Evolutionary conservation across 2,888 invertebrate species (phyloP).

Genomic region (Cerastis leucographa): DNA sequence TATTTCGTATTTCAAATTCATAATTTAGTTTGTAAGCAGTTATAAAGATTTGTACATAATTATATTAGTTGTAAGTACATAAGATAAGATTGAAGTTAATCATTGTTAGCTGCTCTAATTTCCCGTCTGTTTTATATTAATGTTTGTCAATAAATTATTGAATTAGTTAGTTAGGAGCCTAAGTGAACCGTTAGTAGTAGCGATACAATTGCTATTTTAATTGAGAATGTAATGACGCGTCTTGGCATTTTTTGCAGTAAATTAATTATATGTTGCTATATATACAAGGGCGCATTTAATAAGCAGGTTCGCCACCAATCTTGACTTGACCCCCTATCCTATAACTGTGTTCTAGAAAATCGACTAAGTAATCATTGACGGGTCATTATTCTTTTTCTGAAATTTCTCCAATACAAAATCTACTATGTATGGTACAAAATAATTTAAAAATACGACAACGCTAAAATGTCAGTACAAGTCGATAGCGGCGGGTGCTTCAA

Average conservation of each 20-base stretch:
- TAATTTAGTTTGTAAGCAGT: constrained; percentile 63
- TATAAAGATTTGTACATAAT: constrained; percentile 66
- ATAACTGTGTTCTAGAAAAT: neutral
- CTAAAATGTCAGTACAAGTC: constrained; percentile 58
- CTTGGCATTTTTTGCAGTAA: neutral
- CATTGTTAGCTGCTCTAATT: constrained; percentile 81
- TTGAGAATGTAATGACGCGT: constrained; percentile 35
- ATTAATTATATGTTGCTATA: neutral
- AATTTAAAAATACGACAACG: constrained; percentile 70
- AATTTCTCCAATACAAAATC: constrained; percentile 53
- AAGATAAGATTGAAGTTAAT: constrained; percentile 89
- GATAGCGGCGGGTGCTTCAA: constrained; percentile 53
- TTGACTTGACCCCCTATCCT: no score
- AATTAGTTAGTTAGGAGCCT: constrained; percentile 39
- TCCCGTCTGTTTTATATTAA: constrained; percentile 64
- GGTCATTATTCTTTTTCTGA: constrained; percentile 27
- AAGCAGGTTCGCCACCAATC: neutral
- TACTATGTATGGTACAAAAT: constrained; percentile 84
- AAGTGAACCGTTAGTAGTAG: constrained; percentile 46
- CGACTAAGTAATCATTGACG: neutral
- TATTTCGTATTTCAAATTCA: constrained; percentile 65
- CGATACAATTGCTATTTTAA: constrained; percentile 24
- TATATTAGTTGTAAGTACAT: constrained; percentile 62
- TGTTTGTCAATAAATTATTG: constrained; percentile 61
- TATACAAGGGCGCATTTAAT: neutral